Conservation (phyloP, 2,113 vertebrate species). For the Leptobrachium ailaonicum region DNA sequence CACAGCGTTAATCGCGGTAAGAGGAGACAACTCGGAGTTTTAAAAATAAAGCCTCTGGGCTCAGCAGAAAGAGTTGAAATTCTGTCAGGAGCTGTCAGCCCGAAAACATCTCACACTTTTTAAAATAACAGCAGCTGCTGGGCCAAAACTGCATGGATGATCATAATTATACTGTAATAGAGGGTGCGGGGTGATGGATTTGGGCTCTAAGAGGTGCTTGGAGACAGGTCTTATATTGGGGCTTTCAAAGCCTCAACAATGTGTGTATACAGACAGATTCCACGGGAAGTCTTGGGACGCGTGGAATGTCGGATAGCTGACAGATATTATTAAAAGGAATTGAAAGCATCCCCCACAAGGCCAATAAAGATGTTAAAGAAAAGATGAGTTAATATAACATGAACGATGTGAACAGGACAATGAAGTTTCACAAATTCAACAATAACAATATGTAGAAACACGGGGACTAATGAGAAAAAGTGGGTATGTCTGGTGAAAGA, state of each 20-base stretch:
- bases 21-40: constrained; percentile 35
- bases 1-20: constrained; percentile 39
- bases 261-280: background rate
- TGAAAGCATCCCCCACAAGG: background rate
- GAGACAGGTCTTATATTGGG: background rate
- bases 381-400: no score
- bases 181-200: background rate
- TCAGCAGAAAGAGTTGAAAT: constrained; percentile 47
- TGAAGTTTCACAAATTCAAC: no score
- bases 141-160: constrained; percentile 32
- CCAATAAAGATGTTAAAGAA: no score
- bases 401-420: no score
- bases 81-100: constrained; percentile 38
- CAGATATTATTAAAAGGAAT: background rate
- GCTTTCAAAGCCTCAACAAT: constrained; percentile 3
- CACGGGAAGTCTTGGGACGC: background rate
- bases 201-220: background rate
- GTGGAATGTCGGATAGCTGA: background rate
- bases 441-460: no score
- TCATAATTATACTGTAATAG: constrained; percentile 42
- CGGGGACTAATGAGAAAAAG: no score
- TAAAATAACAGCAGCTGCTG: constrained; percentile 47
- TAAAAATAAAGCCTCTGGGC: constrained; percentile 43
- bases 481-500: no score
- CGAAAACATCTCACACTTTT: constrained; percentile 44